phyloP scores from a whole-genome alignment of 2,888 invertebrate species.

The Trissoscelio sp. region DNA sequence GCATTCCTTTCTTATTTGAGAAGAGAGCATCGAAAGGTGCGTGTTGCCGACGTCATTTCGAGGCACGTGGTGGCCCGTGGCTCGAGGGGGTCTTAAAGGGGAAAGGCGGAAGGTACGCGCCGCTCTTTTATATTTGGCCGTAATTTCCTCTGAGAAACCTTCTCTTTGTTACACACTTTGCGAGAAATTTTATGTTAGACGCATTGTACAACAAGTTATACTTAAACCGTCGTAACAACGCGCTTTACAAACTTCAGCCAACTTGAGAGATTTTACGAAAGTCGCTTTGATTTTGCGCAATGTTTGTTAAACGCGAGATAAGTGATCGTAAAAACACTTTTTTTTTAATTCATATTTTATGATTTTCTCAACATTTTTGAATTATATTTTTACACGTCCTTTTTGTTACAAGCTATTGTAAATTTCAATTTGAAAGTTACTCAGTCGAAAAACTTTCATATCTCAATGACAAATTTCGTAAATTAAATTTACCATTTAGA shows the following conservation, averaged over 20 bases:
- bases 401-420: too few species aligned
- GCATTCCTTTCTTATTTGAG: not conserved
- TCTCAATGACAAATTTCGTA: constrained; percentile 6
- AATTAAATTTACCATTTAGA: too few species aligned
- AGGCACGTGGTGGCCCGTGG: constrained; percentile 69
- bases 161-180: constrained; percentile 56
- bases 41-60: constrained; percentile 24
- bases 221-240: constrained; percentile 54
- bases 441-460: constrained; percentile 1
- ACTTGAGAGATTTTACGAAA: constrained; percentile 37
- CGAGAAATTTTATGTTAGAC: constrained; percentile 50
- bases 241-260: constrained; percentile 46
- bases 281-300: constrained; percentile 42
- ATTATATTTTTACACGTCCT: not conserved
- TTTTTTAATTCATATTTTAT: not conserved
- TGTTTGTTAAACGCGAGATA: constrained; percentile 41
- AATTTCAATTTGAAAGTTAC: not conserved
- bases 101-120: constrained; percentile 47
- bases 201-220: constrained; percentile 47
- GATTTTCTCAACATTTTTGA: not conserved
- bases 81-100: constrained; percentile 43
- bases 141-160: constrained; percentile 43
- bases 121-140: constrained; percentile 45
- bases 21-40: not conserved
- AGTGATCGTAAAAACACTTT: constrained; percentile 38